Percentiles rank a stretch among this genome's conserved stretches.
Conservation (phyloP, 2,797 vertebrate genomes). For the Myotis findleyi region DNA sequence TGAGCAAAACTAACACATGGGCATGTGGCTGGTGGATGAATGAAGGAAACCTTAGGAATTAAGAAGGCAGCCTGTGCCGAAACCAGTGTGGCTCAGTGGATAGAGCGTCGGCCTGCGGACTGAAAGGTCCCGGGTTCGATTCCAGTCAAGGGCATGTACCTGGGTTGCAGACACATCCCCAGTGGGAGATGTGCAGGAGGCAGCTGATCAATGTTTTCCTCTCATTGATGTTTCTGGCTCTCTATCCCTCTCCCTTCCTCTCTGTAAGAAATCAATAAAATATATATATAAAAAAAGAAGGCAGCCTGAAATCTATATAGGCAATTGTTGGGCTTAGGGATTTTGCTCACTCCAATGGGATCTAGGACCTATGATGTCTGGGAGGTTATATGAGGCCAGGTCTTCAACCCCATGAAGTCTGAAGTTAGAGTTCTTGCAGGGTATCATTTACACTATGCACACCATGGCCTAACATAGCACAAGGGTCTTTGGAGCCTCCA, state of each 20-base stretch:
- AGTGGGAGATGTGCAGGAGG: too few relatives aligned
- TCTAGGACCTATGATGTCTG: background rate
- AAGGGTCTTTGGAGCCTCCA: conserved; percentile 53
- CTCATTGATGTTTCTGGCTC: too few relatives aligned
- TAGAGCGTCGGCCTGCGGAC: too few relatives aligned
- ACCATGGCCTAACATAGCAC: conserved; percentile 30
- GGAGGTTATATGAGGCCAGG: background rate
- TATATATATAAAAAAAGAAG: too few relatives aligned
- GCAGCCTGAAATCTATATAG: background rate
- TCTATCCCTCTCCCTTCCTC: too few relatives aligned
- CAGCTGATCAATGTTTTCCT: too few relatives aligned
- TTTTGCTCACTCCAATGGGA: background rate
- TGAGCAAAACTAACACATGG: background rate
- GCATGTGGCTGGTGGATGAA: background rate
- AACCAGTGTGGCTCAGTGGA: too few relatives aligned
- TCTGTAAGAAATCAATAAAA: too few relatives aligned
- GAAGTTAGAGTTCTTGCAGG: background rate
- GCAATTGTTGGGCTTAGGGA: background rate
- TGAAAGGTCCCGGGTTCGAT: too few relatives aligned
- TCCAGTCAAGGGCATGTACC: too few relatives aligned
- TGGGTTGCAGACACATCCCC: too few relatives aligned
- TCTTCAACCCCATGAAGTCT: background rate
- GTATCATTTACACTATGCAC: conserved; percentile 19
- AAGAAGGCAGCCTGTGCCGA: background rate
- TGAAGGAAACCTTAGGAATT: background rate